Evolutionary conservation across 2,888 invertebrate species (phyloP), one percentile per base, ranked within the genome.

Genomic region (Xanthia icteritia): DNA sequence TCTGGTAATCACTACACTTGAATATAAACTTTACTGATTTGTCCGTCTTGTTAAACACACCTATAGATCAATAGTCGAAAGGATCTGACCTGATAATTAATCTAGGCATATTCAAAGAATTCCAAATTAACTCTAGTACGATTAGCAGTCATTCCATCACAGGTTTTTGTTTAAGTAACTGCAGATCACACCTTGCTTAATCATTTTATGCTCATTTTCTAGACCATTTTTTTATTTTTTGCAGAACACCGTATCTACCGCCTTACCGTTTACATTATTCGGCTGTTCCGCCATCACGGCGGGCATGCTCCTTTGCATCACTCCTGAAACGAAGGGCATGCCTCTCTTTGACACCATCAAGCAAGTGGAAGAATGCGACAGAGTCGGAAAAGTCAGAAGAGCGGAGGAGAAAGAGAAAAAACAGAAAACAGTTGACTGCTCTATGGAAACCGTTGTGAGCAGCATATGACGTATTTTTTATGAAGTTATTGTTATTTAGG

Each of bases 181-280:
- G 8, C 17, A 77, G 23, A 42, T 23, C 4, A 17, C 17, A 4
- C 6, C 17, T 36, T 58, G 0, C 15, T 39, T 48, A 27, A 56
- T 2, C 3, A 54, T 27, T 23, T 27, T 20, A 58, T n/a, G 13
- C 8, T n/a, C 1, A 20, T 39, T 48, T 60, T 54, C 17, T 36
- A 27, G 17, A 31, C 9, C 2, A 48, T 54, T 20, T 36, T 8
- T 68, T 36, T 20, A 36, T 61, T 27, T 94, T 93, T 67, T 92
- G 94, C 93, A 97, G 97, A 92, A 94, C 42, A 91, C 93, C 9
- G 85, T 96, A 31, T 96, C 94, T 20, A 90, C 90, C 61, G 88
- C 92, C 0, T 89, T 97, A 0, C 97, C 97, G 0, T 87, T 95
- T 2, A 88, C 96, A 54, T 92, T 95, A 51, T 97, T 97, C 85